Evolutionary conservation across 2,797 vertebrate genomes (phyloP).

Genomic region (Taenioides sp.): DNA sequence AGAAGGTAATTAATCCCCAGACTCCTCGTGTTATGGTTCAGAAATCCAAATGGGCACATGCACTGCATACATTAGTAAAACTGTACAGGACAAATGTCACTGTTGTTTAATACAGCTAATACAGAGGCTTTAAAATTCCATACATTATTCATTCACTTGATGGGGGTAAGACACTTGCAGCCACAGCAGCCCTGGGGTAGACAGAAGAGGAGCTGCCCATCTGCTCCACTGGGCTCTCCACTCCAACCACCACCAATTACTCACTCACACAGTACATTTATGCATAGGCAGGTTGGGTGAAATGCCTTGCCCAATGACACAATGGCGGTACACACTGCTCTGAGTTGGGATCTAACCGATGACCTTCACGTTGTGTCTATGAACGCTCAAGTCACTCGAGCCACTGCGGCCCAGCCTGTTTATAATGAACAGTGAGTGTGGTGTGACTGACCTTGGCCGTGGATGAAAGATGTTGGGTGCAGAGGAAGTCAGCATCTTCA

Average conservation of each 20-base stretch:
- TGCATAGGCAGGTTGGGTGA: neutral
- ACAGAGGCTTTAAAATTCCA: neutral
- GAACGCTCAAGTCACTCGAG: neutral
- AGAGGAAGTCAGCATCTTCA: constrained; percentile 23
- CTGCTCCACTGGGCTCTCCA: neutral
- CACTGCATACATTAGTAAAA: constrained; percentile 22
- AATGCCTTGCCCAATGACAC: neutral
- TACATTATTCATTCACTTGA: neutral
- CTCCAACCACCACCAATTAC: neutral
- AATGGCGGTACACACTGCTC: neutral
- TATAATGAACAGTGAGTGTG: neutral
- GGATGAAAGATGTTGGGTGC: constrained; percentile 12
- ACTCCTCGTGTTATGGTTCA: constrained; percentile 44
- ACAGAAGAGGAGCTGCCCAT: neutral
- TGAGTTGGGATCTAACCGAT: neutral
- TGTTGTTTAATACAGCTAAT: neutral
- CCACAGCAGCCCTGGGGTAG: neutral
- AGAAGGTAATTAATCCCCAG: constrained; percentile 74
- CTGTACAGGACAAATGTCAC: neutral
- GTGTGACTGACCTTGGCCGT: constrained; percentile 33
- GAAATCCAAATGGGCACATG: constrained; percentile 39
- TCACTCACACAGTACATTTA: neutral
- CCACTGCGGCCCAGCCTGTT: neutral
- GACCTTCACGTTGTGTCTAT: neutral
- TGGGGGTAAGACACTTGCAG: neutral